These are phyloP conservation scores for Anolis sagrei DNA, from an alignment of 2,113 vertebrate species.

Conservation along the genomic window DNA sequence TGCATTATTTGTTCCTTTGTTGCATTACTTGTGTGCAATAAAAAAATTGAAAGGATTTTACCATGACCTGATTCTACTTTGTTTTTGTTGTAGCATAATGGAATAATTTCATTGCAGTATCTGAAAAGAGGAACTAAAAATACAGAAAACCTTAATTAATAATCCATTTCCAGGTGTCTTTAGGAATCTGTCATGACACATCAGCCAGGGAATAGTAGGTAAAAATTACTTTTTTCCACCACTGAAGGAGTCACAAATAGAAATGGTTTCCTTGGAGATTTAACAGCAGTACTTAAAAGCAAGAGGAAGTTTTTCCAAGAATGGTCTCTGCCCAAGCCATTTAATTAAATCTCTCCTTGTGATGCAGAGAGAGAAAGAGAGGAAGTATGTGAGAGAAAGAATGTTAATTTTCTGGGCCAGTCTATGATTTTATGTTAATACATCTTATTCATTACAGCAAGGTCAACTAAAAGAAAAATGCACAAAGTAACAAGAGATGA, in stretches of 20 bases:
- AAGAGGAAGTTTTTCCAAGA: slow-evolving; percentile 46
- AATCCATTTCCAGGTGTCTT: slow-evolving; percentile 73
- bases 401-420: not conserved
- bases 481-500: not conserved
- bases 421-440: slow-evolving; percentile 6
- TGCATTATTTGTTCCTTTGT: too few relatives aligned
- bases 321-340: slow-evolving; percentile 40
- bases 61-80: not conserved
- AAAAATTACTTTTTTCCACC: slow-evolving; percentile 75
- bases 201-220: slow-evolving; percentile 76
- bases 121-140: slow-evolving; percentile 72
- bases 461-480: not conserved
- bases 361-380: not conserved
- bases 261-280: slow-evolving; percentile 78
- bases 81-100: slow-evolving; percentile 48
- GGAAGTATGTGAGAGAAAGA: not conserved
- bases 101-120: slow-evolving; percentile 72
- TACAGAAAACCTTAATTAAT: slow-evolving; percentile 72
- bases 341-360: slow-evolving; percentile 45
- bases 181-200: slow-evolving; percentile 77
- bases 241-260: slow-evolving; percentile 76
- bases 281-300: slow-evolving; percentile 59
- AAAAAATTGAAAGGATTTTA: too few relatives aligned
- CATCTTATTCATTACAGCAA: not conserved
- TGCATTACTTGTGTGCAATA: too few relatives aligned